Evolutionary conservation across 2,113 vertebrate species (phyloP).

Genomic region (Sceloporus undulatus): DNA sequence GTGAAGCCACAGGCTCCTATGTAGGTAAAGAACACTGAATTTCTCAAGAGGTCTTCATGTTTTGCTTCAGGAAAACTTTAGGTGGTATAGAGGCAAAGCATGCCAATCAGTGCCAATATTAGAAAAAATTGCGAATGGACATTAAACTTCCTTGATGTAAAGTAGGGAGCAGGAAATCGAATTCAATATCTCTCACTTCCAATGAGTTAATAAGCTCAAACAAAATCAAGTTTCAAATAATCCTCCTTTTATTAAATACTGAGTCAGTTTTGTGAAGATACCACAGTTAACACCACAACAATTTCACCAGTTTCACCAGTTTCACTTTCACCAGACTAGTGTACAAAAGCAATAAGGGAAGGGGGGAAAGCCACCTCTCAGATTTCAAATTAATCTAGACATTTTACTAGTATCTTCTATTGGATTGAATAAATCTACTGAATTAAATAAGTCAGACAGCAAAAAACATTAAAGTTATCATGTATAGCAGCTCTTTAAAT

Average conservation of each 20-base stretch:
- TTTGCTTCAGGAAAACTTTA: too few relatives aligned
- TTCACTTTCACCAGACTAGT: neutral
- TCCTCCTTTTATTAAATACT: slow-evolving; percentile 63
- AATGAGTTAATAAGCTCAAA: neutral
- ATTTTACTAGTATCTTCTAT: slow-evolving; percentile 43
- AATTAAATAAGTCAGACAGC: neutral
- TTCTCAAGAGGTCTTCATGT: too few relatives aligned
- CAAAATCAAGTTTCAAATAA: slow-evolving; percentile 17
- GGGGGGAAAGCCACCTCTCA: neutral
- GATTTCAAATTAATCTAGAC: slow-evolving; percentile 37
- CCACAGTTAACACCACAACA: slow-evolving; percentile 8
- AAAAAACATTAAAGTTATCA: neutral
- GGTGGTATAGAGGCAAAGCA: too few relatives aligned
- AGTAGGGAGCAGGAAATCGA: too few relatives aligned
- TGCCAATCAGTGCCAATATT: too few relatives aligned
- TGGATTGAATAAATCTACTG: slow-evolving; percentile 32
- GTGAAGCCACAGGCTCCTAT: too few relatives aligned
- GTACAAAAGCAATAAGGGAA: neutral
- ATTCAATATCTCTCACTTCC: neutral
- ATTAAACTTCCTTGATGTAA: too few relatives aligned
- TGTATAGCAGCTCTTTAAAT: slow-evolving; percentile 30
- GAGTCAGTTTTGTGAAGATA: slow-evolving; percentile 9
- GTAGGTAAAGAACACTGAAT: too few relatives aligned
- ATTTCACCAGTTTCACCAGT: neutral
- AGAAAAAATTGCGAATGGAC: too few relatives aligned